Percentiles rank a stretch among this genome's conserved stretches.
Conservation (phyloP, 2,888 invertebrate genomes). For the Auanema sp. region DNA sequence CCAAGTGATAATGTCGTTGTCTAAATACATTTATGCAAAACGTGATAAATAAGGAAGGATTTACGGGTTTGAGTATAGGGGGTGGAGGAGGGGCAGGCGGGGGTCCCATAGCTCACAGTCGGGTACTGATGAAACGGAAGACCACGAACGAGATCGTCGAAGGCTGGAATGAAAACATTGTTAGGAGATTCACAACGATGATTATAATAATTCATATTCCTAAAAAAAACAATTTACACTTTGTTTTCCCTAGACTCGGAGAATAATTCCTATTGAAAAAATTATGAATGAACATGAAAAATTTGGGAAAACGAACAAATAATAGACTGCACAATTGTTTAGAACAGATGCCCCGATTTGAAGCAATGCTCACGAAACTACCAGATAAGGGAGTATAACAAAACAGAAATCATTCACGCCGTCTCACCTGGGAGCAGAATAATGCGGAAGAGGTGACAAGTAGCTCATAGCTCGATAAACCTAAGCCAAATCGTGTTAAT, state of each 20-base stretch:
- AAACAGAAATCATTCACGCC: too few species aligned
- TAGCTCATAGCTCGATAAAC: constrained; percentile 40
- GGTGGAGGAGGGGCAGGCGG: constrained; percentile 63
- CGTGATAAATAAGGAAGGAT: constrained; percentile 11
- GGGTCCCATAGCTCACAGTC: constrained; percentile 40
- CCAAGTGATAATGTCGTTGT: constrained; percentile 56
- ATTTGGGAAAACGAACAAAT: constrained; percentile 1
- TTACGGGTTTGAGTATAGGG: constrained; percentile 52
- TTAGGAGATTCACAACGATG: constrained; percentile 19
- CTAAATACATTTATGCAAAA: constrained; percentile 22
- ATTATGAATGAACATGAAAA: too few species aligned
- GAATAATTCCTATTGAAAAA: not conserved
- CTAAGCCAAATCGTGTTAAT: too few species aligned
- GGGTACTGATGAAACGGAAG: constrained; percentile 20
- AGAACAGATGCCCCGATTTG: too few species aligned
- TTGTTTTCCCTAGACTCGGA: not conserved
- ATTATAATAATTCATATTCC: not conserved
- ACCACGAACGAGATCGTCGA: constrained; percentile 34
- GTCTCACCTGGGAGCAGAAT: constrained; percentile 44
- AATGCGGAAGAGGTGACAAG: constrained; percentile 58
- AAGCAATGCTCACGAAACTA: not conserved
- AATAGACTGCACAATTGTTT: constrained; percentile 1
- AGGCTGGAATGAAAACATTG: constrained; percentile 26
- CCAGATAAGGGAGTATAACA: constrained; percentile 1
- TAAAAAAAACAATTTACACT: not conserved